Base-by-base conservation (phyloP, 2,797 vertebrate genomes). In the Sebastes hubbsi region DNA sequence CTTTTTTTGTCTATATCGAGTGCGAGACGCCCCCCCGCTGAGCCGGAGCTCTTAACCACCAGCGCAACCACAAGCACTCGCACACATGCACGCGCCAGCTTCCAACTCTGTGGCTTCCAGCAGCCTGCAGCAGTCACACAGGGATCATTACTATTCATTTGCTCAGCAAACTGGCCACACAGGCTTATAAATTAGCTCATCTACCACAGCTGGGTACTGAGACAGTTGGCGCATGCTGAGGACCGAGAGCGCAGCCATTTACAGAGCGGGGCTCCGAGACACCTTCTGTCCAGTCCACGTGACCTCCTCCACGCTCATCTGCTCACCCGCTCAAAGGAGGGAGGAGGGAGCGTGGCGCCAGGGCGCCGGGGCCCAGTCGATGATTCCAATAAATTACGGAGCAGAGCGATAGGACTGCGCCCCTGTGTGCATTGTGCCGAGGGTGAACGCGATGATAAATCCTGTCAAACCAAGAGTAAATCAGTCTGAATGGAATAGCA, bases 91-190 rank as follows among this genome's bases (percentile, higher is more conserved):
- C 79, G 69, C 81, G 75, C 29, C 61, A 29, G 72, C 61, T 60
- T 83, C 81, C 84, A 72, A 54, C 68, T 82, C 52, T 60, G 82
- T 77, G 83, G 58, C 64, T 83, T 91, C 77, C 78, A 83, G 75
- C 82, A 89, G 93, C 91, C 93, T 84, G 85, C 80, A 88, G 94
- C 91, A 91, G 88, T 87, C 91, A 91, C 85, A 74, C 87, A 61
- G 89, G 85, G 88, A 91, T 94, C 93, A 93, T 93, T 91, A 91
- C 88, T 91, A 94, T 93, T 96, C 94, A 95, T 96, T 96, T 95
- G 92, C 91, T 93, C 88, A 88, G 88, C 82, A 92, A 93, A 94
- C 90, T 91, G 92, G 89, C 92, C 87, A 87, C 89, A 87, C 87
- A 86, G 89, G 86, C 83, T 91, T 88, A 87, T 92, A 88, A 92